Evolutionary conservation across 1,140 invertebrate species (phyloP).

Genomic region (Hirudo medicinalis): DNA sequence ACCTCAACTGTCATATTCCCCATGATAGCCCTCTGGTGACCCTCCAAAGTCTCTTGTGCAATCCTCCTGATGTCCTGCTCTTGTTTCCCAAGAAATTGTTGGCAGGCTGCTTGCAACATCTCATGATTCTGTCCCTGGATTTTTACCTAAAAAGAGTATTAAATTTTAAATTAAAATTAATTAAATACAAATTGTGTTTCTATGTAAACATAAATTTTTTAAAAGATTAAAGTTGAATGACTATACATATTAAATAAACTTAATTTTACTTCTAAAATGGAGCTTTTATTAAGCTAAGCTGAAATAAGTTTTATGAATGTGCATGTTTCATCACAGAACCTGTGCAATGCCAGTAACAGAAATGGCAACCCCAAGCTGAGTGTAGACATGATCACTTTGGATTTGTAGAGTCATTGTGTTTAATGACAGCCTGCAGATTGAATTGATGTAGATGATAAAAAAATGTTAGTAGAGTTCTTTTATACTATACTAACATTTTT

Average conservation of each 20-base stretch:
- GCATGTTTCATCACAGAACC: conserved; percentile 43
- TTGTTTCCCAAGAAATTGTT: conserved; percentile 85
- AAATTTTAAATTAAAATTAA: too few species aligned
- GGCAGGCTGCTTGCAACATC: conserved; percentile 87
- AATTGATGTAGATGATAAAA: too few species aligned
- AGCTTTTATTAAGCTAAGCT: too few species aligned
- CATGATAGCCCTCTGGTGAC: conserved; percentile 95
- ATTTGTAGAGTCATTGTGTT: conserved; percentile 80
- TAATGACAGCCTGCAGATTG: conserved; percentile 61
- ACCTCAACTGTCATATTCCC: conserved; percentile 95
- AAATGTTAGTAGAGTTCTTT: too few species aligned
- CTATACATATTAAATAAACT: too few species aligned
- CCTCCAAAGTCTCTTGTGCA: conserved; percentile 85
- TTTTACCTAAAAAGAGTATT: conserved; percentile 57
- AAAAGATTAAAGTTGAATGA: too few species aligned
- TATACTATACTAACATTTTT: too few species aligned
- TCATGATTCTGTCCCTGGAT: conserved; percentile 91
- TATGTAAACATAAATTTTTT: too few species aligned
- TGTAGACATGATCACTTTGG: conserved; percentile 62
- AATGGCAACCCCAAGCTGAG: conserved; percentile 90
- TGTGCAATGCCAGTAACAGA: conserved; percentile 93
- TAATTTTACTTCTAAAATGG: too few species aligned
- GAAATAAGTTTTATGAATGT: not conserved
- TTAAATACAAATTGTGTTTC: too few species aligned
- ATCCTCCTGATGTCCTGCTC: conserved; percentile 81